phyloP scores from a whole-genome alignment of 2,113 vertebrate species.

The Rhynchopsitta pachyrhyncha region DNA sequence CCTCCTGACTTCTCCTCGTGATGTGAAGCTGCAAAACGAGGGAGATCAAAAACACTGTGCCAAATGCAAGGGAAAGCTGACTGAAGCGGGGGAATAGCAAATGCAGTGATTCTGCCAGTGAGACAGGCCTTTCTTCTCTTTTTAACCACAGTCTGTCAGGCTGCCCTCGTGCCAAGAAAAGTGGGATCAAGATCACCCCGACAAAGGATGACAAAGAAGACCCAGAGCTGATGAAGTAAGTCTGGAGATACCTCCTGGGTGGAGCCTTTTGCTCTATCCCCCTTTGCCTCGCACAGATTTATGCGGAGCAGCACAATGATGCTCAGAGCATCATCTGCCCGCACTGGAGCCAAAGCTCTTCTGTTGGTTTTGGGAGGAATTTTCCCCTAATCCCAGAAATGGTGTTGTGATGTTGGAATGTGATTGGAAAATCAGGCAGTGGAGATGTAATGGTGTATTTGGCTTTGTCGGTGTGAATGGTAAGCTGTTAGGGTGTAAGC shows the following conservation, averaged over 20 bases:
- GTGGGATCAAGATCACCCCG: constrained; percentile 93
- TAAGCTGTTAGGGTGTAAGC: background rate
- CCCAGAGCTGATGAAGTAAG: constrained; percentile 98
- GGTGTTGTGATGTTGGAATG: background rate
- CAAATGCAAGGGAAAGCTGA: constrained; percentile 28
- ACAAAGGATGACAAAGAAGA: constrained; percentile 98
- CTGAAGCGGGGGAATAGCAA: background rate
- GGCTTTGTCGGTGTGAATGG: background rate
- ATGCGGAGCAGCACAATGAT: fast-evolving
- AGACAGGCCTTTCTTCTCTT: constrained; percentile 55
- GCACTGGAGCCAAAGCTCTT: background rate
- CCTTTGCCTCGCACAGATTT: background rate
- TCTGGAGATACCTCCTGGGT: constrained; percentile 18
- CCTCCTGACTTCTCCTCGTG: constrained; percentile 26
- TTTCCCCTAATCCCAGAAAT: background rate
- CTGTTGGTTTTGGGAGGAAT: fast-evolving
- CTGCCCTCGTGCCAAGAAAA: constrained; percentile 99
- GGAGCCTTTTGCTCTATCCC: background rate
- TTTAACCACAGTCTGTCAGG: constrained; percentile 92
- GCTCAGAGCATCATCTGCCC: background rate
- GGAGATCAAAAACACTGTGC: constrained; percentile 57
- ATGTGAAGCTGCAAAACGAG: constrained; percentile 44
- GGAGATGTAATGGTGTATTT: fast-evolving
- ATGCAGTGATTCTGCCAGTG: constrained; percentile 23
- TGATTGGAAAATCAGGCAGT: background rate